Conservation (phyloP, 2,888 invertebrate genomes). For the Pandemis heparana region DNA sequence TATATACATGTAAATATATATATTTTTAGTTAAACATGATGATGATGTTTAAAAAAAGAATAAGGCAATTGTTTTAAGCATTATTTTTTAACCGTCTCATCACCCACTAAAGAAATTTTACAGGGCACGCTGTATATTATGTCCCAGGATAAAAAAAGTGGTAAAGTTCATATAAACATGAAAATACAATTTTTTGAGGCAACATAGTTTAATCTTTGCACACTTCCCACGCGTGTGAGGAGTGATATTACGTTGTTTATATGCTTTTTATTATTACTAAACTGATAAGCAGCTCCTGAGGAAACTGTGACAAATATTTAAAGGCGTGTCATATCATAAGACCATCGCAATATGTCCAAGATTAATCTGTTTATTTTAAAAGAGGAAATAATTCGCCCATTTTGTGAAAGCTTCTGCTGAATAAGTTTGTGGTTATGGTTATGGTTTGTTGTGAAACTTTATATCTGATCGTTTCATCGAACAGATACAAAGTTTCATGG, state of each 20-base stretch:
- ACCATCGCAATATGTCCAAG: neutral
- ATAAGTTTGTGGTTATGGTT: neutral
- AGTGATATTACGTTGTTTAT: conserved; percentile 17
- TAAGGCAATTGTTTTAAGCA: no score
- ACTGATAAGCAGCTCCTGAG: conserved; percentile 18
- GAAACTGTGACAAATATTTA: conserved; percentile 16
- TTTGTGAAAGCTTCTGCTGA: neutral
- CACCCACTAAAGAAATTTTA: neutral
- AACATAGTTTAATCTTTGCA: conserved; percentile 17
- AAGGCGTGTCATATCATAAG: neutral
- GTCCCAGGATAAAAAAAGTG: neutral
- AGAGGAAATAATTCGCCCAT: neutral
- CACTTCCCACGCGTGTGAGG: conserved; percentile 16
- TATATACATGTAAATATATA: no score
- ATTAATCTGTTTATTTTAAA: neutral
- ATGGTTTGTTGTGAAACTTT: neutral
- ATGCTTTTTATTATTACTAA: neutral
- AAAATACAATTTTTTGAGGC: neutral
- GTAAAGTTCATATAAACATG: neutral
- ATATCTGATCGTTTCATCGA: neutral
- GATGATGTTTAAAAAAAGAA: no score
- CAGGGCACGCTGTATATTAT: neutral
- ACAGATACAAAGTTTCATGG: conserved; percentile 3
- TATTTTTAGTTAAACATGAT: no score
- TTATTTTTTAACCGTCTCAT: neutral